Evolutionary conservation across 2,113 vertebrate species (phyloP).

Genomic region (Cebus imitator): DNA sequence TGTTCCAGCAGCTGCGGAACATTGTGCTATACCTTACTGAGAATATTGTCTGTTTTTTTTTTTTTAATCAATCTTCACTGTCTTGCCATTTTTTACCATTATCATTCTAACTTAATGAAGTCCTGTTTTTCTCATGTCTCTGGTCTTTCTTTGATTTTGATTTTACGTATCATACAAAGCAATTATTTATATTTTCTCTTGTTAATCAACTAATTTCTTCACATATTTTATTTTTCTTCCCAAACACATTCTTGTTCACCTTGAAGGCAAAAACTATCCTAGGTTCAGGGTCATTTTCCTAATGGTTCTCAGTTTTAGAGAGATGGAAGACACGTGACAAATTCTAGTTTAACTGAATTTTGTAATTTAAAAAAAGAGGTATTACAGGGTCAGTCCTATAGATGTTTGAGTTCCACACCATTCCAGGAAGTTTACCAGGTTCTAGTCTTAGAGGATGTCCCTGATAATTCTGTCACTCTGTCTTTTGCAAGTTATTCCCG

Average conservation of each 20-base stretch:
- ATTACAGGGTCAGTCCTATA: neutral
- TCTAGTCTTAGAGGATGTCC: fast-evolving
- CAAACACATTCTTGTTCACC: neutral
- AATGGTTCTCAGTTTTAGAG: neutral
- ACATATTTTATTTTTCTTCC: neutral
- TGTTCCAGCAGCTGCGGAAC: fast-evolving
- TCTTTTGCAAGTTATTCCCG: neutral
- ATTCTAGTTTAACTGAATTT: neutral
- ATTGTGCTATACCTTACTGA: neutral
- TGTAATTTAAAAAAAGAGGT: neutral
- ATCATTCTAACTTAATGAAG: neutral
- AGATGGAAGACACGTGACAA: neutral
- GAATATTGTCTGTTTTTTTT: neutral
- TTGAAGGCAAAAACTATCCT: neutral
- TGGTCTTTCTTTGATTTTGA: neutral
- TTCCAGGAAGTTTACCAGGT: neutral
- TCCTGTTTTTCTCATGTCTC: neutral
- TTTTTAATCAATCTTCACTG: neutral
- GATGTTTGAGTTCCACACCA: neutral
- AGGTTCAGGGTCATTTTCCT: neutral
- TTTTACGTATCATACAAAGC: neutral
- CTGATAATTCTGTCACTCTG: neutral
- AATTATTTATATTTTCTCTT: neutral
- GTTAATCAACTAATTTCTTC: neutral
- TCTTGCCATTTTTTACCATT: neutral